Percentiles rank a stretch among this genome's conserved stretches.
Evolutionary conservation across 2,888 invertebrate genomes (phyloP).

Genomic region (Mesoligia furuncula): DNA sequence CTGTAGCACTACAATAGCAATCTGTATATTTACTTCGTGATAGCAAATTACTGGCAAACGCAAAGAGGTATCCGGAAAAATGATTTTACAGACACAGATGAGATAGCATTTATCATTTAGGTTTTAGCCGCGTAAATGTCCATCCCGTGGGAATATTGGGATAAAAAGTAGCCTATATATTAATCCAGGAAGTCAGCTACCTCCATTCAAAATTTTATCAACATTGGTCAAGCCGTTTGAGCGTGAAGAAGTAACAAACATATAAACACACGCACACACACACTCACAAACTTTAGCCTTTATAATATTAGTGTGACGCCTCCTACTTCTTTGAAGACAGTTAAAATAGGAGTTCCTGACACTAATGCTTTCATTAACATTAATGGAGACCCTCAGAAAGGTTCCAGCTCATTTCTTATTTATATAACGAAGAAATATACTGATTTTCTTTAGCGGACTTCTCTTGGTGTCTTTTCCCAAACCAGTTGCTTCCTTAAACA

Average conservation of each 20-base stretch:
- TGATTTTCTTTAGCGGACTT: not conserved
- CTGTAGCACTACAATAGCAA: not conserved
- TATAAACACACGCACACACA: too few relatives aligned
- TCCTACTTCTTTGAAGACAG: not conserved
- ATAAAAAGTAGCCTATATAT: too few relatives aligned
- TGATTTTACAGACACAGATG: not conserved
- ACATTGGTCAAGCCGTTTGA: too few relatives aligned
- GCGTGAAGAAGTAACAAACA: too few relatives aligned
- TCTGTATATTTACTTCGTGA: not conserved
- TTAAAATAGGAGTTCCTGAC: not conserved
- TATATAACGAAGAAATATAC: not conserved
- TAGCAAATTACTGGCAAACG: not conserved
- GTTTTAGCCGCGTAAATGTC: too few relatives aligned
- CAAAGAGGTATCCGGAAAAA: not conserved
- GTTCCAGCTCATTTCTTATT: too few relatives aligned
- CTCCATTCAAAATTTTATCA: too few relatives aligned
- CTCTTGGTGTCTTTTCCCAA: not conserved
- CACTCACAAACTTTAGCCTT: too few relatives aligned
- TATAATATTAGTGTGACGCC: too few relatives aligned
- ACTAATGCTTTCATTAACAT: not conserved
- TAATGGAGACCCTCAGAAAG: too few relatives aligned
- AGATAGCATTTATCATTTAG: not conserved
- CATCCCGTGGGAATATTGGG: too few relatives aligned
- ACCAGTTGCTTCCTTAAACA: not conserved
- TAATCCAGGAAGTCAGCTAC: too few relatives aligned